Base-by-base conservation (phyloP, 2,797 vertebrate genomes). In the Adelosebastes latens region DNA sequence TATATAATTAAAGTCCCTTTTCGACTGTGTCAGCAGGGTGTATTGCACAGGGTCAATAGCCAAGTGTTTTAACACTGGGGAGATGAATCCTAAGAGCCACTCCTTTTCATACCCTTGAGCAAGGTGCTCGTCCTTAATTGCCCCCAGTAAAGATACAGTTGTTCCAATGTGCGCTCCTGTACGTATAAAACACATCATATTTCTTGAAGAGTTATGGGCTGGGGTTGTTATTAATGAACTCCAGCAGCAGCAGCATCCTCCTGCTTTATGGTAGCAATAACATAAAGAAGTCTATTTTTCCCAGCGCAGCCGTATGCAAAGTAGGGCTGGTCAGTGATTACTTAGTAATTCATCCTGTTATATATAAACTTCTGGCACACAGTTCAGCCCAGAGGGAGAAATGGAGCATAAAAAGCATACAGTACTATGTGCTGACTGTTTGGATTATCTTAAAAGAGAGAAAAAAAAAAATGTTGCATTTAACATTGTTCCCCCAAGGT, bases 81-180 rank as follows among this genome's bases (percentile, higher is more conserved):
- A 85, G 72, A 94, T 90, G 81, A 90, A 88, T 93, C 90, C 82
- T 90, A 74, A 81, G 84, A 92, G 89, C 76, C 77, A 78, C 86
- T 81, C 60, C 55, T 84, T 84, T 89, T 87, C 69, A 75, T 87
- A 85, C 92, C 94, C 95, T 94, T 94, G 92, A 92, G 89, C 89
- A 90, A 92, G 79, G 90, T 87, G 88, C 89, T 89, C 83, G 84
- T 91, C 81, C 90, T 90, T 93, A 94, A 95, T 94, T 94, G 89
- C 82, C 80, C 80, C 85, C 81, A 81, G 88, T 90, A 87, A 93
- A 92, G 88, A 83, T 79, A 89, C 76, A 86, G 82, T 93, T 89
- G 84, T 88, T 90, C 58, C 79, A 84, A 31, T 83, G 77, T 69
- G 79, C 79, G 79, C 81, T 75, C 73, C 62, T 80, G 69, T 65